Conservation (phyloP, 2,888 invertebrate species). For the Lacanobia wlatinum region DNA sequence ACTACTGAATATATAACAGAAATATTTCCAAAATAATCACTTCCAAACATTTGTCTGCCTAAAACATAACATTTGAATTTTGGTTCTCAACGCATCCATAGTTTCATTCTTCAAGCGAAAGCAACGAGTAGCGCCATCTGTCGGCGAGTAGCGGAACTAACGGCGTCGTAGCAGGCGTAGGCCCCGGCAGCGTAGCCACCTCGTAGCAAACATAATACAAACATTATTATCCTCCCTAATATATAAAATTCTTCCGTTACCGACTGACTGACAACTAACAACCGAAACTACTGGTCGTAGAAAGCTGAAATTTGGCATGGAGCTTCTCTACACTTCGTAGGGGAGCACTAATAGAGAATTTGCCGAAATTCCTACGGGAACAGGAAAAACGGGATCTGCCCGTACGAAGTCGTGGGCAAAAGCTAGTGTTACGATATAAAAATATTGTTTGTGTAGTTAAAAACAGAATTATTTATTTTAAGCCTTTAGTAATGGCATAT, state of each 20-base stretch:
- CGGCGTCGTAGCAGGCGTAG: conserved; percentile 15
- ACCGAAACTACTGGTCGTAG: too few species aligned
- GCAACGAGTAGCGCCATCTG: conserved; percentile 78
- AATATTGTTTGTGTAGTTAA: background rate
- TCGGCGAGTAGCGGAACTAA: conserved; percentile 76
- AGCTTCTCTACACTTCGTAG: too few species aligned
- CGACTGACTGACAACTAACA: too few species aligned
- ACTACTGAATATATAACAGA: background rate
- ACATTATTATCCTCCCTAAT: too few species aligned
- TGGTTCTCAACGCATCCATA: conserved; percentile 37
- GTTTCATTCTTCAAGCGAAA: background rate
- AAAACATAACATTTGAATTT: conserved; percentile 1
- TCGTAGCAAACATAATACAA: background rate
- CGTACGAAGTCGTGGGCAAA: too few species aligned
- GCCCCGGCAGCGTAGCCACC: background rate
- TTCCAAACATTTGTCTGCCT: background rate
- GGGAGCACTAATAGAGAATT: too few species aligned
- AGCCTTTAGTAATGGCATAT: too few species aligned
- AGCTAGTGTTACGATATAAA: too few species aligned
- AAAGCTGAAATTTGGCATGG: too few species aligned
- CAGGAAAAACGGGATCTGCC: too few species aligned
- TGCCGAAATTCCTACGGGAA: too few species aligned
- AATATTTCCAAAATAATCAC: background rate
- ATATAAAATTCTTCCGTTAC: too few species aligned
- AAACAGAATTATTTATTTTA: background rate